Evolutionary conservation across 2,113 vertebrate species (phyloP).

Genomic region (Recurvirostra avosetta): DNA sequence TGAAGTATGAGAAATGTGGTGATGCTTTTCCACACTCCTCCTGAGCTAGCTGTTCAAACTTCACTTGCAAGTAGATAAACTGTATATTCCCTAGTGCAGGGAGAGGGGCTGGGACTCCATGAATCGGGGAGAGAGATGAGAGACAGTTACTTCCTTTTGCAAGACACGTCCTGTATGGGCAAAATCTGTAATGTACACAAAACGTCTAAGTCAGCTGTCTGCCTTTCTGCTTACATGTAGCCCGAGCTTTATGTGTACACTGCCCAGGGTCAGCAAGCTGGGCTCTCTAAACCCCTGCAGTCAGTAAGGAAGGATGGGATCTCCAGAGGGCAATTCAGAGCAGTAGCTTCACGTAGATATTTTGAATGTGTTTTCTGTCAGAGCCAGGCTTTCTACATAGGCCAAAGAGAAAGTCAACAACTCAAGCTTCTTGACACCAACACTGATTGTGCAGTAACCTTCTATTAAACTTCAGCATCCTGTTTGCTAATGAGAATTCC

Average conservation of each 20-base stretch:
- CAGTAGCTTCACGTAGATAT: background rate
- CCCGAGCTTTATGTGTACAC: fast-evolving
- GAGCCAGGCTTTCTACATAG: background rate
- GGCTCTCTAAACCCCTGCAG: background rate
- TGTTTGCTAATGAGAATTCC: background rate
- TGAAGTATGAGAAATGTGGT: background rate
- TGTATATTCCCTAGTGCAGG: background rate
- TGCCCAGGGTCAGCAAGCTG: background rate
- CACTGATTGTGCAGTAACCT: background rate
- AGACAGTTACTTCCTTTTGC: no score
- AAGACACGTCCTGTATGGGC: no score
- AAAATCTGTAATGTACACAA: no score
- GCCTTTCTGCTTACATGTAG: no score
- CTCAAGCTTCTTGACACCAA: background rate
- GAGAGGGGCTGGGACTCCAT: no score
- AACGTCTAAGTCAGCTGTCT: no score
- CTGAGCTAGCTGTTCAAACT: background rate
- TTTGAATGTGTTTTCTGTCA: background rate
- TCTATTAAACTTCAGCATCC: background rate
- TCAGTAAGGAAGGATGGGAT: background rate
- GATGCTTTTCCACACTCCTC: background rate
- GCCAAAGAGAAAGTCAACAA: background rate
- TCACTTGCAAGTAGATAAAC: background rate
- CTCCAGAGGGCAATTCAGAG: background rate
- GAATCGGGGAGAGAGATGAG: no score